Evolutionary conservation across 2,888 invertebrate genomes (phyloP).

Genomic region (Meliscaeva auricollis): DNA sequence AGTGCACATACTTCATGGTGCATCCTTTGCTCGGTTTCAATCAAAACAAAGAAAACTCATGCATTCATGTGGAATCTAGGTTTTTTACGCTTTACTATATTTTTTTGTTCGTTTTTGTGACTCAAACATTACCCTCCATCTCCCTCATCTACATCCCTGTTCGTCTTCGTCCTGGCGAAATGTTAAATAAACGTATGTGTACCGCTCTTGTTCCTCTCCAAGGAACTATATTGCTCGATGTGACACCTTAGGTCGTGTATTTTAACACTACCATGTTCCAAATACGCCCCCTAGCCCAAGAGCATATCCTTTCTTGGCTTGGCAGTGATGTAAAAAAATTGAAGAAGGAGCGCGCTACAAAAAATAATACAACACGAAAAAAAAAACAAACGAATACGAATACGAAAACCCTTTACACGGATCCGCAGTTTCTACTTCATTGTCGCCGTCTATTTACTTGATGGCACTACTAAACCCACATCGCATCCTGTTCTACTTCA

Average conservation of each 20-base stretch:
- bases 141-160: conserved; percentile 6
- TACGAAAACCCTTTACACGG: conserved; percentile 61
- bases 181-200: conserved; percentile 36
- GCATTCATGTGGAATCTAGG: conserved; percentile 38
- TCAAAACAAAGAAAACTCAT: conserved; percentile 59
- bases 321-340: conserved; percentile 15
- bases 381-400: conserved; percentile 11
- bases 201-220: conserved; percentile 22
- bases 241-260: conserved; percentile 54
- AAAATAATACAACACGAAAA: conserved; percentile 1
- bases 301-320: conserved; percentile 16
- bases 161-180: conserved; percentile 9
- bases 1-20: conserved; percentile 61
- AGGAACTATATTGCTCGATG: conserved; percentile 58
- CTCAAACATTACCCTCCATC: conserved; percentile 37
- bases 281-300: conserved; percentile 28
- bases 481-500: conserved; percentile 73
- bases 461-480: conserved; percentile 76
- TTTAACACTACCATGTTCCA: conserved; percentile 57
- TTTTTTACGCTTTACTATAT: conserved; percentile 5
- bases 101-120: conserved; percentile 21
- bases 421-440: conserved; percentile 74
- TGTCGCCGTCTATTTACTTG: conserved; percentile 76
- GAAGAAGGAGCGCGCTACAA: background rate
- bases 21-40: conserved; percentile 41